Base-by-base conservation (phyloP, 2,113 vertebrate species). In the Lepus europaeus region DNA sequence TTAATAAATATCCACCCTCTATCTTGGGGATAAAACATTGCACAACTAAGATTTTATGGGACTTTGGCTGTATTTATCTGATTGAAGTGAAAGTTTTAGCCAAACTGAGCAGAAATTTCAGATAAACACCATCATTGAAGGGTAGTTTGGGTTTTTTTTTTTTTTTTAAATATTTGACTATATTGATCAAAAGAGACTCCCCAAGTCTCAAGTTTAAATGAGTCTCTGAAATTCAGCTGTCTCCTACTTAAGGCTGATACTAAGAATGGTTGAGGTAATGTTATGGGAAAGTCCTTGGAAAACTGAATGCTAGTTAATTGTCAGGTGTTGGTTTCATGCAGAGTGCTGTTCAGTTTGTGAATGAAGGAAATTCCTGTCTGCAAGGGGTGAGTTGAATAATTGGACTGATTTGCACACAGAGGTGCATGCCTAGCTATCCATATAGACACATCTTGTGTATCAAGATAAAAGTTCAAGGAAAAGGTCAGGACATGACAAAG, bases 1-100 rank as follows among this genome's bases (percentile, higher is more conserved):
- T 92, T 96, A 97, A 96, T 97, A 94, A 95, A 93, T 92, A 95
- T 92, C 96, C 95, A 91, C 95, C 92, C 82, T 95, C 92, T 87
- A 23, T 95, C 87, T 78, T 76, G 95, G 90, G 96, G 92, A 95
- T 95, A 95, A 88, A 81, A 80, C 92, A 95, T 96, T 97, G 69
- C 91, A 96, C 90, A 95, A 95, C 53, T 89, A 84, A 69, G 70
- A 87, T 95, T 93, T 97, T 96, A 96, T 92, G 84, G 76, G 59
- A 74, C 27, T 89, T 93, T 64, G 91, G 73, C 94, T 96, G n/a
- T 84, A 66, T 92, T 95, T 86, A 72, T 87, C 83, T 76, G 92
- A 95, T 89, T 87, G 64, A 96, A 96, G 56, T 89, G 87, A 88
- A 25, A 92, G 68, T 59, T 95, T 92, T 77, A 94, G 88, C 78